Evolutionary conservation across 2,888 invertebrate genomes (phyloP), one percentile per base, ranked within the genome.

Genomic region (Caenorhabditis angaria): DNA sequence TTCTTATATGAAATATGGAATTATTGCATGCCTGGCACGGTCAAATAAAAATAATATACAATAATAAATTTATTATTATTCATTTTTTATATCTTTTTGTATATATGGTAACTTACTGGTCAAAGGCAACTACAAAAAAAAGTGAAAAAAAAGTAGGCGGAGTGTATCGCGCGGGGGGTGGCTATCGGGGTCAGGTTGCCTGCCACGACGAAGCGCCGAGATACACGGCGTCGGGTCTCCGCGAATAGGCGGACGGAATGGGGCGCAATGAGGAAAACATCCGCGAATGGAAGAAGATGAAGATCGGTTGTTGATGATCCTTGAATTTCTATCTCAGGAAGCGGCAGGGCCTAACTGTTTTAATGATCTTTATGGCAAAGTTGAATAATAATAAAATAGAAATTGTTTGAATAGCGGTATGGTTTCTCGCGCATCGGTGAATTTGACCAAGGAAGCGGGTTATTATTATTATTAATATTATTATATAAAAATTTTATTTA

Each of bases 151-250:
- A 32, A 22, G 48, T 61, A 56, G 61, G 48, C 48, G 53, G 48
- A 24, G 51, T 51, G 24, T 51, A 22, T n/a, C 18, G 54, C 48
- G 48, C 63, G 72, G 61, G 51, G 61, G 65, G 66, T 72, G 58
- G 67, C 64, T 68, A 73, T 68, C 73, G 73, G 68, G 73, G 73
- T 73, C 73, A 69, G 68, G 62, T 28, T 69, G 73, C 73, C 73
- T 73, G 73, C 73, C 73, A 73, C 73, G 73, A 56, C 22, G 59
- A 55, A 58, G 57, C 67, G 66, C 71, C 28, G 72, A 71, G 66
- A 50, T 55, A 55, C 58, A 61, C 61, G 60, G 61, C 51, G 62
- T 59, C 57, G 6, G n/a, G 28, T 55, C 55, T 55, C 55, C n/a
- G 22, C 50, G 24, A 5, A 20, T 48, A 48, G 48, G 5, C 8